Evolutionary conservation across 2,888 invertebrate species (phyloP).

Genomic region (Ecliptopera silaceata): DNA sequence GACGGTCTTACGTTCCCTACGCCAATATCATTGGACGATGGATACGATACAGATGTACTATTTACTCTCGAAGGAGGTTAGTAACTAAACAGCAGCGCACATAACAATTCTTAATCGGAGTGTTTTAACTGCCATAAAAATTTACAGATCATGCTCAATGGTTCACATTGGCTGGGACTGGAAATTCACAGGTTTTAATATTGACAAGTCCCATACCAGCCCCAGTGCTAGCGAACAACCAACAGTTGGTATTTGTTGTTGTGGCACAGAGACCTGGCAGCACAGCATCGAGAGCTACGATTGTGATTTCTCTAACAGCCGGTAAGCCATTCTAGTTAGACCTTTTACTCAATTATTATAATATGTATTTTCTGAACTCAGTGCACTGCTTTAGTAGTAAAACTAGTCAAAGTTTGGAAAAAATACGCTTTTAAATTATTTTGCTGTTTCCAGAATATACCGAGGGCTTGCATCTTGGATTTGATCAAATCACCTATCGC

Average conservation of each 20-base stretch:
- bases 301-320: constrained; percentile 34
- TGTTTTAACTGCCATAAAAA: neutral
- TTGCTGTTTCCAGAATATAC: constrained; percentile 3
- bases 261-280: constrained; percentile 31
- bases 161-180: constrained; percentile 21
- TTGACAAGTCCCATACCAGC: constrained; percentile 36
- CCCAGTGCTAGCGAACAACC: constrained; percentile 36
- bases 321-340: neutral
- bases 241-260: constrained; percentile 36
- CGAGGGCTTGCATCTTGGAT: constrained; percentile 36
- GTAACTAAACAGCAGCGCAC: neutral
- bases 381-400: too few relatives aligned
- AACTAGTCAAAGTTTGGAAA: too few relatives aligned
- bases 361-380: neutral
- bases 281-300: constrained; percentile 27
- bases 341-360: too few relatives aligned
- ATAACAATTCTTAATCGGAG: neutral
- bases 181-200: constrained; percentile 30
- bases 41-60: constrained; percentile 29
- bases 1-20: constrained; percentile 15
- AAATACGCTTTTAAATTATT: too few relatives aligned
- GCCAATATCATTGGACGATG: constrained; percentile 25
- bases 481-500: constrained; percentile 42
- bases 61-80: constrained; percentile 29
- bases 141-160: constrained; percentile 21